Evolutionary conservation across 2,113 vertebrate genomes (phyloP), one percentile per base, ranked within the genome.

Genomic region (Chauna torquata): DNA sequence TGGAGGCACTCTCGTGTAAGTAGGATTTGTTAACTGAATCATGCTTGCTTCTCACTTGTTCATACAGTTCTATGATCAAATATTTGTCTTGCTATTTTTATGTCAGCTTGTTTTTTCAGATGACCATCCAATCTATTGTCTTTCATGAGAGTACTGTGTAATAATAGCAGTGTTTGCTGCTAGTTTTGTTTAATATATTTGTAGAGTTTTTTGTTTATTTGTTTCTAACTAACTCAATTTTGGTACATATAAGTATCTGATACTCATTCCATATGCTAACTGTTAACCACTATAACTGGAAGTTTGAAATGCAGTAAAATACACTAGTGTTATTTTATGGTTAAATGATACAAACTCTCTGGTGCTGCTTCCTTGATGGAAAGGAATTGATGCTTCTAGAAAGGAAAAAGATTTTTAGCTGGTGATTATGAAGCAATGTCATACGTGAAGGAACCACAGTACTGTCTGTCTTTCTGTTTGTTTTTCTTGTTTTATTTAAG

Each of bases 51-150:
- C 40, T 22, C 40, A 22, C 55, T 82, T 89, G 74, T 52, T 94
- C 20, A 2, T 76, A 16, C 52, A 66, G 69, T 82, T 87, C 70
- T 91, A 25, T 38, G 69, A 87, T 91, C 72, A 92, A 85, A 85
- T 91, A 84, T 38, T 93, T 83, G 54, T 77, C 92, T 76, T 68
- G 49, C 66, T 91, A 18, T 86, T 93, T 92, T 87, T 95, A 40
- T 89, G 69, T 57, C 90, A 50, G 55, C 84, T 90, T 93, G 45
- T 92, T 95, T 95, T 95, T 92, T 64, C 90, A 91, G 71, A 49
- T 78, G 87, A 64, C 88, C 61, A 50, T 97, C 75, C 71, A 91
- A 7, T 94, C 96, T 96, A 70, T 89, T 71, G 23, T 66, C n/a
- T 83, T 90, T 75, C 47, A 38, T 71, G 28, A 50, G 22, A 77